Percentiles rank a stretch among this genome's conserved stretches.
phyloP scores from a whole-genome alignment of 2,113 vertebrate genomes.

The Ceyx cyanopectus region DNA sequence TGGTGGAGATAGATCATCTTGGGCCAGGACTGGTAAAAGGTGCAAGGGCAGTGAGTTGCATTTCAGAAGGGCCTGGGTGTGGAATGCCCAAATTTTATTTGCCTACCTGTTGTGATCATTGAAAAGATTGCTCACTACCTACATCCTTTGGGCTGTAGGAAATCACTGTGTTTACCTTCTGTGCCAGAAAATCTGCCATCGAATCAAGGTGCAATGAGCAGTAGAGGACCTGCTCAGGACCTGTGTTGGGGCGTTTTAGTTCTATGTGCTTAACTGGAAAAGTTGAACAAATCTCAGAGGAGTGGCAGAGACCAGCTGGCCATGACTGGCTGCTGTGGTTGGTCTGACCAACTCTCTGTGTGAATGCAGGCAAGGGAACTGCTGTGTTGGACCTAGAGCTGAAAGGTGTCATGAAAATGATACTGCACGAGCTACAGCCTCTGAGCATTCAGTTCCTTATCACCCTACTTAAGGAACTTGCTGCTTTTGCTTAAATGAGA shows the following conservation, averaged over 20 bases:
- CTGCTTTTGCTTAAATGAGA: not conserved
- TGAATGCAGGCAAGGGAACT: not conserved
- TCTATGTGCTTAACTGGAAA: not conserved
- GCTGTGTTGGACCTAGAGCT: not conserved
- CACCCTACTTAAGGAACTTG: not conserved
- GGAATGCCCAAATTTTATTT: not conserved
- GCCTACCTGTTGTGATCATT: not conserved
- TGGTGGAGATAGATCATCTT: not conserved
- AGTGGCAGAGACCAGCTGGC: not conserved
- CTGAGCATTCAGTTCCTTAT: not conserved
- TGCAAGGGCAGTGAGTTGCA: not conserved
- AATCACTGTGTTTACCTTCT: not conserved
- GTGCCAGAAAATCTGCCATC: not conserved
- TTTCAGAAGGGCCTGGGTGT: not conserved
- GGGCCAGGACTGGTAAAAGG: not conserved
- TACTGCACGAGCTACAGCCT: not conserved
- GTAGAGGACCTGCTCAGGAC: not conserved
- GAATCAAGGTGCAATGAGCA: not conserved
- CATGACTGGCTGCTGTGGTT: accelerated
- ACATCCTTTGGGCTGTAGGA: not conserved
- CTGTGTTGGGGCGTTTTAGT: not conserved
- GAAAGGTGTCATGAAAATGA: not conserved
- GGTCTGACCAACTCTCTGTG: not conserved
- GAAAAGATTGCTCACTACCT: not conserved
- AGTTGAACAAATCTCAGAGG: not conserved